Percentiles rank a stretch among this genome's conserved stretches.
Evolutionary conservation across 2,113 vertebrate genomes (phyloP).

Genomic region (Ploceus nigricollis): DNA sequence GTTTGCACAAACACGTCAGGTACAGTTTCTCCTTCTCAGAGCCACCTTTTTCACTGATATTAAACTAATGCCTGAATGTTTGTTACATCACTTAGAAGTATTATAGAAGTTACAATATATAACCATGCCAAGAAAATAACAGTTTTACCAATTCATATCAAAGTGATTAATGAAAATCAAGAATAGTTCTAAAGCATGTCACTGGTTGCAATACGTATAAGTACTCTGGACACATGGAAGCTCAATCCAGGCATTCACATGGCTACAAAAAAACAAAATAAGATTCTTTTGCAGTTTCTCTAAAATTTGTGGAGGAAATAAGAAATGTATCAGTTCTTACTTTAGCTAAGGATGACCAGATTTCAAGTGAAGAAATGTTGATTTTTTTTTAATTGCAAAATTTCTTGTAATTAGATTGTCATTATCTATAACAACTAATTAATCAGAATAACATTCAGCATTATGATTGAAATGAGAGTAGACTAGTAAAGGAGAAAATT

Average conservation of each 20-base stretch:
- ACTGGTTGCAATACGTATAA: neutral
- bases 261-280: neutral
- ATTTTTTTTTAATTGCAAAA: neutral
- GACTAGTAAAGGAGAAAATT: slow-evolving; percentile 13
- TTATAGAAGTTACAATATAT: neutral
- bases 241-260: neutral
- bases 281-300: neutral
- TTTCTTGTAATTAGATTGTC: slow-evolving; percentile 26
- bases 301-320: neutral
- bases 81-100: neutral
- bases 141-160: neutral
- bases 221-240: neutral
- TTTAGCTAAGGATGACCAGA: neutral
- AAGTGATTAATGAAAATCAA: neutral
- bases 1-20: neutral
- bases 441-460: neutral
- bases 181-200: neutral
- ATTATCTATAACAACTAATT: slow-evolving; percentile 9
- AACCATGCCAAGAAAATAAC: neutral
- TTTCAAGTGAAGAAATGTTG: neutral
- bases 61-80: neutral
- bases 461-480: neutral
- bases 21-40: neutral
- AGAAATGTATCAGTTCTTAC: neutral
- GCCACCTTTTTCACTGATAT: neutral